phyloP scores from a whole-genome alignment of 2,797 vertebrate genomes.

The Merluccius polli region DNA sequence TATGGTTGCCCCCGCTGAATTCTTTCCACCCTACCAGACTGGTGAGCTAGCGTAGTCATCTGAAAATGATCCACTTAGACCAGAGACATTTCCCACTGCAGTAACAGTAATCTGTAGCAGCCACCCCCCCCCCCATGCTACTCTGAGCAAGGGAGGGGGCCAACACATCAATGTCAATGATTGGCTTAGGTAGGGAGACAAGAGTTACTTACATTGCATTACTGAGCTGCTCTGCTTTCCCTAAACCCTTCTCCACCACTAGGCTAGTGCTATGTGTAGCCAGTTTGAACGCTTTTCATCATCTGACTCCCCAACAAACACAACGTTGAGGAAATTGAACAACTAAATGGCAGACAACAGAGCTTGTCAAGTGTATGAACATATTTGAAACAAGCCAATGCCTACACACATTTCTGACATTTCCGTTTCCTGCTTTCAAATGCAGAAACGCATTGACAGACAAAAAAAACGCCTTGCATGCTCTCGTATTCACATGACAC shows the following conservation, averaged over 20 bases:
- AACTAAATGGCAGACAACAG: no score
- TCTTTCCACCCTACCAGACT: conserved; percentile 32
- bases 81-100: conserved; percentile 51
- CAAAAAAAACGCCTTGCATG: no score
- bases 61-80: conserved; percentile 59
- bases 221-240: conserved; percentile 1
- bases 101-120: conserved; percentile 57
- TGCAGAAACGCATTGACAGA: background rate
- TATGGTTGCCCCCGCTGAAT: conserved; percentile 12
- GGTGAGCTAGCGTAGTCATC: conserved; percentile 44
- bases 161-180: conserved; percentile 39
- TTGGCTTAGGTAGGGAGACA: conserved; percentile 22
- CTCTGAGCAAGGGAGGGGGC: conserved; percentile 31
- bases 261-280: no score
- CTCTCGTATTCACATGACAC: no score
- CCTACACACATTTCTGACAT: no score
- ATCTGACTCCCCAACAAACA: background rate
- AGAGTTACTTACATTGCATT: conserved; percentile 13
- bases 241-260: background rate
- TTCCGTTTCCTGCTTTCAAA: background rate
- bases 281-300: background rate
- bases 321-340: no score
- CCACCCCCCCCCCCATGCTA: conserved; percentile 49
- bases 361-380: no score
- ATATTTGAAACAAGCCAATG: no score